Base-by-base conservation (phyloP, 1,140 invertebrate genomes). In the Telenomus remus region DNA sequence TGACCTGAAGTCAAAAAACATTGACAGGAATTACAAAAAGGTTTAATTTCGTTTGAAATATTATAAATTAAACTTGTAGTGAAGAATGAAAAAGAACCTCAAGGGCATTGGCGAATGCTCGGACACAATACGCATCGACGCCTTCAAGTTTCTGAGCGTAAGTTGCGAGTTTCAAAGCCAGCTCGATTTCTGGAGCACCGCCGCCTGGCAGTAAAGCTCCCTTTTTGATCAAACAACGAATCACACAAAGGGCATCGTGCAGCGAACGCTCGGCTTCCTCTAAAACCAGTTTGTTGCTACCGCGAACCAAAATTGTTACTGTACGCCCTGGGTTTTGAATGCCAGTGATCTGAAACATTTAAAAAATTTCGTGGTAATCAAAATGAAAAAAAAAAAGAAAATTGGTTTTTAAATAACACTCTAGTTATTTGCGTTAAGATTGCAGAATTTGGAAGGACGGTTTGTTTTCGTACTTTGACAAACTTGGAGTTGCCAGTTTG, bases 171-270 rank as follows among this genome's bases (percentile, higher is more conserved):
- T 93, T 92, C 5, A 98, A 86, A 0, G 97, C 93, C 37, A 99
- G 88, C 87, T 99, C 96, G 65, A 96, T 98, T 89, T 99, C 98
- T 3, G 97, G 97, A 10, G 98, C 97, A 56, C 98, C 98, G 53
- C 98, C 98, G 49, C 98, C 97, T 56, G 97, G 93, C 84, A 99
- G 94, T 66, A 99, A 85, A 47, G 95, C 95, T 48, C 92, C 93
- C 54, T 98, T 94, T 80, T 98, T 98, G 0, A 99, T 97, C 53
- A 99, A 90, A 88, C 98, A 99, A 78, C 98, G 92, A 81, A 99
- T 95, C 10, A 98, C 98, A 88, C 98, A 99, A 4, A 99, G 90
- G 10, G 98, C 98, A 89, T 99, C 98, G 85, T 99, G 98, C 34
- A 99, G 88, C 4, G 98, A 99, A 76, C 98, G 91, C 39, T 95